A percentile compares a stretch with the other conserved stretches of the same genome.
phyloP scores from a whole-genome alignment of 2,113 vertebrate genomes.

The Rhinoderma darwinii region DNA sequence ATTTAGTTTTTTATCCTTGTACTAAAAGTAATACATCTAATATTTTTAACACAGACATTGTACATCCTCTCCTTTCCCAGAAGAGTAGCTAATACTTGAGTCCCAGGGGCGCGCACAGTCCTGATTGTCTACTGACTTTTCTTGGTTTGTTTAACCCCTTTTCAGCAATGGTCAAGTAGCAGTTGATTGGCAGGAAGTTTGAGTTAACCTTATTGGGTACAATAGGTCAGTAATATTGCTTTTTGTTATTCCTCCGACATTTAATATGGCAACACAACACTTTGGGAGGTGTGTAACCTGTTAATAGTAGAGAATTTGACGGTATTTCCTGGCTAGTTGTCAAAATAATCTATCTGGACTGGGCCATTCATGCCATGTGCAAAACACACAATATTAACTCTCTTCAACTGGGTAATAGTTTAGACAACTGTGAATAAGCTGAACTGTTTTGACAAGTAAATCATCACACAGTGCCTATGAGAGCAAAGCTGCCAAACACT shows the following conservation, averaged over 20 bases:
- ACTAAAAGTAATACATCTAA: not conserved
- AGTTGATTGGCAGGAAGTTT: constrained; percentile 46
- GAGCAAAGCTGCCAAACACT: too few relatives aligned
- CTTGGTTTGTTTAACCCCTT: constrained; percentile 44
- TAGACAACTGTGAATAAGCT: not conserved
- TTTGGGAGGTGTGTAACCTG: constrained; percentile 17
- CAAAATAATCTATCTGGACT: constrained; percentile 6
- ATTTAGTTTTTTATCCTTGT: not conserved
- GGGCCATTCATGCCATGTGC: not conserved
- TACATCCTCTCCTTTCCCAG: not conserved
- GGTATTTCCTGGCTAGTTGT: not conserved
- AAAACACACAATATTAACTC: not conserved
- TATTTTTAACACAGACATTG: not conserved
- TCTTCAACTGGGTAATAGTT: not conserved
- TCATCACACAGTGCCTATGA: not conserved
- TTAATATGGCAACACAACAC: constrained; percentile 18
- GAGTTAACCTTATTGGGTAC: constrained; percentile 14
- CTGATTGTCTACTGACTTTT: constrained; percentile 33
- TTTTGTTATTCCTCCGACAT: not conserved
- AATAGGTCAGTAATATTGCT: constrained; percentile 25
- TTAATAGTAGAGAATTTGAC: not conserved
- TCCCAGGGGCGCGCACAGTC: not conserved
- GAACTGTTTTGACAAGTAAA: not conserved
- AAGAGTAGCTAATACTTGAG: not conserved
- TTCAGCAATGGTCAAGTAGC: constrained; percentile 21